Conservation (phyloP, 2,113 vertebrate genomes). For the Ciconia boyciana region DNA sequence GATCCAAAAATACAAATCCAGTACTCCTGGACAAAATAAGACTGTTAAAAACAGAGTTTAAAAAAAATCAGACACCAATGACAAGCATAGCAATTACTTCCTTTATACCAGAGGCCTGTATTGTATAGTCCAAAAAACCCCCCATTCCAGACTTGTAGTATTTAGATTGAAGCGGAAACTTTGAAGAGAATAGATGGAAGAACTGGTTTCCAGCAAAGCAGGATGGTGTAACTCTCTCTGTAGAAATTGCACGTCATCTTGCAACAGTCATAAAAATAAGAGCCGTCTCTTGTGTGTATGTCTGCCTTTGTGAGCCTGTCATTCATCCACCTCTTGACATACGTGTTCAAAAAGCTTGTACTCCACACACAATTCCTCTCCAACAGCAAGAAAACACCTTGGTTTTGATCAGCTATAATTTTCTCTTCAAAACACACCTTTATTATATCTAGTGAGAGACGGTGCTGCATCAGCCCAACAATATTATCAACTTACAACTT, state of each 20-base stretch:
- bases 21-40: background rate
- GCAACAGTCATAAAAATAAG: background rate
- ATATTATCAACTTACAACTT: background rate
- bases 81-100: background rate
- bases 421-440: background rate
- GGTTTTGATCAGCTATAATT: background rate
- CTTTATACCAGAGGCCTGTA: background rate
- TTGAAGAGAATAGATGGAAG: background rate
- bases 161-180: background rate
- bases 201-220: background rate
- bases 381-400: background rate
- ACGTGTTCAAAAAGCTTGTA: background rate
- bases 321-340: background rate
- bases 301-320: background rate
- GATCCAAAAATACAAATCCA: background rate
- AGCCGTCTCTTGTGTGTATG: background rate
- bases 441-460: background rate
- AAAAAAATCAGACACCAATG: background rate
- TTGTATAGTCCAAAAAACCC: background rate
- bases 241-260: background rate
- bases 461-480: background rate
- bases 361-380: background rate
- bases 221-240: background rate
- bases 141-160: background rate
- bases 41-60: background rate